A percentile compares a stretch with the other conserved stretches of the same genome.
Conservation (phyloP, 2,113 vertebrate genomes). For the Cygnus buccinator region DNA sequence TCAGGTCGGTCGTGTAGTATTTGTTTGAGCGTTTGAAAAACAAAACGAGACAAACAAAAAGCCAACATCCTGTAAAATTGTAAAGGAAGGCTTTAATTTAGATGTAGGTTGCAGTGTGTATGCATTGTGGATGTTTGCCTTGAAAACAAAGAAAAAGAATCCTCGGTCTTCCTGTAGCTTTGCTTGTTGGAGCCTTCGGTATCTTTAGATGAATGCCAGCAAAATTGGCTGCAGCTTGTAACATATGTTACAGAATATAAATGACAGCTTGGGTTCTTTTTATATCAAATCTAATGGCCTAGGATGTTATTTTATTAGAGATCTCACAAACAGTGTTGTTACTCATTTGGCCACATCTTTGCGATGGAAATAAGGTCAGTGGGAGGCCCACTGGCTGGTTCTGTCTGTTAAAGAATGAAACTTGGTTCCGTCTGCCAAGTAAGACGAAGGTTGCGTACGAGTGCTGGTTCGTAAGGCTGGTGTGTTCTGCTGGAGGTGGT, state of each 20-base stretch:
- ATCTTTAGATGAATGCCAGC: slow-evolving; percentile 20
- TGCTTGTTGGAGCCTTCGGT: background rate
- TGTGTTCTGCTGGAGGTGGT: background rate
- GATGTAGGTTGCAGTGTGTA: rapidly evolving
- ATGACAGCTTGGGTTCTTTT: slow-evolving; percentile 66
- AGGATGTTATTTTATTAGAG: slow-evolving; percentile 34
- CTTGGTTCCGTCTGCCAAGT: background rate
- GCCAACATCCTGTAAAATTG: background rate
- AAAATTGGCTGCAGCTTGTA: slow-evolving; percentile 55
- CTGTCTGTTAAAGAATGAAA: background rate
- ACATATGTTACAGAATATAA: slow-evolving; percentile 56
- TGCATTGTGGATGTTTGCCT: background rate
- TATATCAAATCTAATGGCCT: slow-evolving; percentile 51
- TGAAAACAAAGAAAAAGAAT: background rate
- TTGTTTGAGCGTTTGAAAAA: background rate
- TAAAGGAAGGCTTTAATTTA: background rate
- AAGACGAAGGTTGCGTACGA: background rate
- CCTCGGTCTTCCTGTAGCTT: background rate
- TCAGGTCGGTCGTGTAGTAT: background rate
- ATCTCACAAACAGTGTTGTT: background rate
- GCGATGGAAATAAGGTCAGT: slow-evolving; percentile 30
- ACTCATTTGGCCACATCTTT: slow-evolving; percentile 16
- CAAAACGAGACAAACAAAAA: too few species aligned
- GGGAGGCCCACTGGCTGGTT: slow-evolving; percentile 39
- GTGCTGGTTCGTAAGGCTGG: background rate